Evolutionary conservation across 2,113 vertebrate genomes (phyloP).

Genomic region (Rhineura floridana): DNA sequence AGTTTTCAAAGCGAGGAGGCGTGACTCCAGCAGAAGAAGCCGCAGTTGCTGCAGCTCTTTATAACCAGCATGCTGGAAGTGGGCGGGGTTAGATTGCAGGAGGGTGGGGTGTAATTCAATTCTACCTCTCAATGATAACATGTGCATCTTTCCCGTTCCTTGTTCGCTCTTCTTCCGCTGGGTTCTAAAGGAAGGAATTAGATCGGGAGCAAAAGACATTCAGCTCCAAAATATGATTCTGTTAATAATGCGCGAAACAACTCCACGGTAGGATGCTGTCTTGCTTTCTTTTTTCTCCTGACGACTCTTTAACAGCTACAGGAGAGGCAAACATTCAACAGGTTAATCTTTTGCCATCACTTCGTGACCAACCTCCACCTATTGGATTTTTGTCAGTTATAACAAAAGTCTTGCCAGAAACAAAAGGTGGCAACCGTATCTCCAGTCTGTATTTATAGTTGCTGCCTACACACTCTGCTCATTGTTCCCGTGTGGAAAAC

Average conservation of each 20-base stretch:
- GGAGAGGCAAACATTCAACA: background rate
- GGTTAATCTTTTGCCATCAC: background rate
- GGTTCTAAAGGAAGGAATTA: too few species aligned
- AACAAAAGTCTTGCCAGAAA: background rate
- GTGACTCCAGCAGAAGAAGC: background rate
- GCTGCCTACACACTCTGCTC: background rate
- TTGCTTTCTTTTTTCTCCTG: background rate
- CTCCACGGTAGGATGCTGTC: background rate
- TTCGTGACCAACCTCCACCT: background rate
- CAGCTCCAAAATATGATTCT: background rate
- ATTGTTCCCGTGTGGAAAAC: background rate
- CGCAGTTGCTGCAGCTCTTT: background rate
- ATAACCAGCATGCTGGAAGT: background rate
- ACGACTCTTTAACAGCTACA: background rate
- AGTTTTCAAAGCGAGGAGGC: background rate
- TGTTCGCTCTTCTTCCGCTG: too few species aligned
- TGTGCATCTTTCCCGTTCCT: background rate
- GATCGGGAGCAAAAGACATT: background rate
- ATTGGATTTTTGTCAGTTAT: background rate
- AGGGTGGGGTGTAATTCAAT: background rate
- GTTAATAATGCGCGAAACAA: too few species aligned
- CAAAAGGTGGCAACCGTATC: background rate
- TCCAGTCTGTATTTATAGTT: background rate
- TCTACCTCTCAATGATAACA: background rate
- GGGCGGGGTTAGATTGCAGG: background rate